Conservation (phyloP, 2,888 invertebrate genomes). For the Drosophila cognata region DNA sequence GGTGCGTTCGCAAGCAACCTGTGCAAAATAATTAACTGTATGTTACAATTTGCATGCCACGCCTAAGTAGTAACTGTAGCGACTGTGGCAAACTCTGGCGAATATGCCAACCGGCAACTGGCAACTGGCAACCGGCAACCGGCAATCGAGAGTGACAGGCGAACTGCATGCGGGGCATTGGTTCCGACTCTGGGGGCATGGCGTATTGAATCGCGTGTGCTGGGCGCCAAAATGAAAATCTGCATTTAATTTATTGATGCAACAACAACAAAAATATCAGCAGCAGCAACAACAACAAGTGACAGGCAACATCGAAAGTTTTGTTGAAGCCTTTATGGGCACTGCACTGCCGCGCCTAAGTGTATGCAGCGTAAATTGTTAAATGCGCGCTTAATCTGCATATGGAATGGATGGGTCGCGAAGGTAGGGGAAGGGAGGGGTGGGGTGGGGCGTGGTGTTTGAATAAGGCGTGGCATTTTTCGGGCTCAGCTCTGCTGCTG, state of each 20-base stretch:
- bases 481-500: constrained; percentile 17
- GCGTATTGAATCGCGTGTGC: constrained; percentile 36
- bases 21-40: constrained; percentile 79
- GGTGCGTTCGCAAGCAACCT: constrained; percentile 59
- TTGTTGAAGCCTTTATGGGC: constrained; percentile 48
- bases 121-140: constrained; percentile 13
- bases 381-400: constrained; percentile 78
- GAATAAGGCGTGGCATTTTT: constrained; percentile 22
- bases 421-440: background rate
- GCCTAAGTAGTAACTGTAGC: constrained; percentile 61
- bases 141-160: constrained; percentile 57
- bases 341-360: constrained; percentile 58
- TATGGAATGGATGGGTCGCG: constrained; percentile 30
- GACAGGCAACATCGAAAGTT: constrained; percentile 53
- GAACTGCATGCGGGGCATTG: constrained; percentile 10
- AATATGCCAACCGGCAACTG: constrained; percentile 16
- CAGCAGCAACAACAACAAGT: constrained; percentile 17
- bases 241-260: constrained; percentile 80
- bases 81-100: constrained; percentile 27
- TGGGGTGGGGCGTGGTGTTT: no score
- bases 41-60: constrained; percentile 76
- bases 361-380: constrained; percentile 80
- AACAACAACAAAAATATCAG: constrained; percentile 38
- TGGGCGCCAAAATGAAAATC: constrained; percentile 72
- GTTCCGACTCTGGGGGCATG: constrained; percentile 10